Evolutionary conservation across 1,140 invertebrate genomes (phyloP).

Genomic region (Neodiprion fabricii): DNA sequence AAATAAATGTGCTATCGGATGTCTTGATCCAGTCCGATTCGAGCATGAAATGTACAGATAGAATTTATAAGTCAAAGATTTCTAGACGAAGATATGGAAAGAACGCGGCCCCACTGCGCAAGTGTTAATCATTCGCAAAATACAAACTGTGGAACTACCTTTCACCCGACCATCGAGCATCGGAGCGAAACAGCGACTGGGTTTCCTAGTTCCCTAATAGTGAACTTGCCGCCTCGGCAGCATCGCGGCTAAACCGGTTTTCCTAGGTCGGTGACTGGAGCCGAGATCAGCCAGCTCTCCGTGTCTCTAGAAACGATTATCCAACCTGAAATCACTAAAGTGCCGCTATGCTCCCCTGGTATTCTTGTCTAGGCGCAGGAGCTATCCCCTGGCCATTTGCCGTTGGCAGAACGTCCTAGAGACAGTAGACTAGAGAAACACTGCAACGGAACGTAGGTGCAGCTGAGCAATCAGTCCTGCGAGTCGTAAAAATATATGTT

Average conservation of each 20-base stretch:
- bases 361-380: slow-evolving; percentile 37
- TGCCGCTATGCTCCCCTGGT: slow-evolving; percentile 32
- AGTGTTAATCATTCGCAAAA: too few species aligned
- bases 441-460: background rate
- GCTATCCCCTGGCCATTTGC: slow-evolving; percentile 26
- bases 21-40: too few species aligned
- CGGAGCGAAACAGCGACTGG: too few species aligned
- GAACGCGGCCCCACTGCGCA: too few species aligned
- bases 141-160: too few species aligned
- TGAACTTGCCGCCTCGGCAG: background rate
- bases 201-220: slow-evolving; percentile 8
- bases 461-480: background rate
- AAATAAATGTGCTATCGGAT: too few species aligned
- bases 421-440: background rate
- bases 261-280: slow-evolving; percentile 2
- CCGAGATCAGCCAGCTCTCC: slow-evolving; percentile 8
- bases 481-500: too few species aligned
- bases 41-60: too few species aligned
- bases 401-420: background rate
- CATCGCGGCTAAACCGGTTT: slow-evolving; percentile 25
- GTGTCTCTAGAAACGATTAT: slow-evolving; percentile 24
- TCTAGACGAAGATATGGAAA: too few species aligned
- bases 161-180: too few species aligned
- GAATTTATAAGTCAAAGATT: too few species aligned
- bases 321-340: slow-evolving; percentile 21